Evolutionary conservation across 2,113 vertebrate species (phyloP).

Genomic region (Tupaia chinensis): DNA sequence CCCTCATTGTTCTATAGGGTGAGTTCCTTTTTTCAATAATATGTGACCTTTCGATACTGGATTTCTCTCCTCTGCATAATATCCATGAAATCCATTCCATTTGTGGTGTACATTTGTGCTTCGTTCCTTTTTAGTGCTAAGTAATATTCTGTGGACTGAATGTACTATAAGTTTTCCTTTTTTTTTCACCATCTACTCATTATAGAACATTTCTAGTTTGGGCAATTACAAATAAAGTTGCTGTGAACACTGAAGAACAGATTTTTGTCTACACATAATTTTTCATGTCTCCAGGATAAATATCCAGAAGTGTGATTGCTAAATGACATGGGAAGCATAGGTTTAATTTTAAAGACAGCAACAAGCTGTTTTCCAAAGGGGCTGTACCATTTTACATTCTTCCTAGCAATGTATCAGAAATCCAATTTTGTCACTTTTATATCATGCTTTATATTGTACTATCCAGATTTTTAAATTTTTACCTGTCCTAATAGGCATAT

Average conservation of each 20-base stretch:
- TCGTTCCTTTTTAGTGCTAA: not conserved
- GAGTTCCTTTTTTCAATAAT: not conserved
- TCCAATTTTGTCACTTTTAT: not conserved
- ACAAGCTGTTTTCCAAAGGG: not conserved
- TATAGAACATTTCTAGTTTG: not conserved
- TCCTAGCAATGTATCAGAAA: not conserved
- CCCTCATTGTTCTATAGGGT: not conserved
- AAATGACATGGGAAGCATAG: not conserved
- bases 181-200: not conserved
- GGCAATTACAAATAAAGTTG: not conserved
- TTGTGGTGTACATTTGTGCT: not conserved
- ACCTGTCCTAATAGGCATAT: not conserved
- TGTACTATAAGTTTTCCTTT: not conserved
- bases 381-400: not conserved
- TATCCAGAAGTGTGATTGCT: not conserved
- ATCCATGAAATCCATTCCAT: not conserved
- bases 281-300: not conserved
- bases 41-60: not conserved
- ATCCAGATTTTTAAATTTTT: not conserved
- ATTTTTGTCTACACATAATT: not conserved
- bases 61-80: not conserved
- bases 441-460: not conserved
- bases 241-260: not conserved
- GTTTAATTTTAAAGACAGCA: not conserved
- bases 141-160: not conserved